Conservation (phyloP, 2,888 invertebrate genomes). For the Argyra leucocephala region DNA sequence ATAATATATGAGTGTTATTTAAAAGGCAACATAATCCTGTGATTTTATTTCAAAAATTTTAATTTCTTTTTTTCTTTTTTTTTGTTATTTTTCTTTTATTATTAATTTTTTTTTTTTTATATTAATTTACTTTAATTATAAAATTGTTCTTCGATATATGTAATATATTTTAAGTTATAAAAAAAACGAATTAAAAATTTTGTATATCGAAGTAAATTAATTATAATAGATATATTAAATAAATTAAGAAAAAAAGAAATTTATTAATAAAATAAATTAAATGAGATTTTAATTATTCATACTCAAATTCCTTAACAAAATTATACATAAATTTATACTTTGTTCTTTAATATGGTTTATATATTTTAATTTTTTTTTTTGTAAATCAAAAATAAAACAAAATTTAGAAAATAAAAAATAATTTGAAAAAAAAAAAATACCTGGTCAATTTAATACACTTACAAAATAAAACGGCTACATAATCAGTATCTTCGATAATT, state of each 20-base stretch:
- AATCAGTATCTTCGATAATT: constrained; percentile 84
- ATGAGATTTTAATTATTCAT: not conserved
- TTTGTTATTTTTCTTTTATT: too few relatives aligned
- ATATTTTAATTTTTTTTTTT: not conserved
- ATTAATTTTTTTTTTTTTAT: too few relatives aligned
- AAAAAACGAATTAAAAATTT: too few relatives aligned
- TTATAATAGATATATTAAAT: not conserved
- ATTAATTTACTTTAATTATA: too few relatives aligned
- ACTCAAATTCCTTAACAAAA: constrained; percentile 4
- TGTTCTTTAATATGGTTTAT: not conserved
- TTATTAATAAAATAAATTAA: not conserved
- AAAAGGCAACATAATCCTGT: not conserved
- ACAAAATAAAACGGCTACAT: constrained; percentile 89
- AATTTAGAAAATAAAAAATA: constrained; percentile 8
- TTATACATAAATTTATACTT: constrained; percentile 11
- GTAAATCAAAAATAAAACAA: constrained; percentile 19
- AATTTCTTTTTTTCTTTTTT: too few relatives aligned
- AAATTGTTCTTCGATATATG: too few relatives aligned
- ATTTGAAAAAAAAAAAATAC: constrained; percentile 1
- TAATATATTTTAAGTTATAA: too few relatives aligned
- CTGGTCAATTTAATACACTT: constrained; percentile 49
- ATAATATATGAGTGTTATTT: not conserved
- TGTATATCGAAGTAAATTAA: too few relatives aligned
- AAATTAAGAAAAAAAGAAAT: not conserved
- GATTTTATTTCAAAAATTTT: not conserved